Conservation (phyloP, 2,113 vertebrate species). For the Hystrix brachyura region DNA sequence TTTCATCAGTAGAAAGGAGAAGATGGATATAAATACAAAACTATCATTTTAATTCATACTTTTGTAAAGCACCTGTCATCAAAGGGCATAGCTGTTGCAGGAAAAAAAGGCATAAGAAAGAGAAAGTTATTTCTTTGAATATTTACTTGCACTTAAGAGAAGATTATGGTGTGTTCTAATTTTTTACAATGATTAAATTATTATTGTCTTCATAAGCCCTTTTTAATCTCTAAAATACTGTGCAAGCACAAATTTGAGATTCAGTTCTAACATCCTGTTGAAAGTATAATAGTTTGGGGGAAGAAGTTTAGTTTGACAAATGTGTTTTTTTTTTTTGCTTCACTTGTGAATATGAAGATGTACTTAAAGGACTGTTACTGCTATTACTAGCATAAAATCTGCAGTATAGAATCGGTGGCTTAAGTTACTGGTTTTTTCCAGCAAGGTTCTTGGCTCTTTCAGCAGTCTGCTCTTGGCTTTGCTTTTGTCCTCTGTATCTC, state of each 20-base stretch:
- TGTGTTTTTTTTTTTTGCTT: not conserved
- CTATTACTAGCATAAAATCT: not conserved
- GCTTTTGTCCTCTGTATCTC: not conserved
- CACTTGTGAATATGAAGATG: not conserved
- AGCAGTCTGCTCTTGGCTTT: not conserved
- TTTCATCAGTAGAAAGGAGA: not conserved
- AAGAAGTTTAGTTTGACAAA: slow-evolving; percentile 10
- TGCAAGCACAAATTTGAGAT: slow-evolving; percentile 31
- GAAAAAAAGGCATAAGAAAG: not conserved
- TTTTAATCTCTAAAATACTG: slow-evolving; percentile 20
- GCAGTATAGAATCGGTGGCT: not conserved
- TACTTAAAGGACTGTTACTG: not conserved
- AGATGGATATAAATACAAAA: not conserved
- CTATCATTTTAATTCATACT: not conserved
- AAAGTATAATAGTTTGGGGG: not conserved
- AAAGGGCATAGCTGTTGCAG: not conserved
- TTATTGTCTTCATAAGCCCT: not conserved
- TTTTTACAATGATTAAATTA: slow-evolving; percentile 22
- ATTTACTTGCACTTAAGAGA: not conserved
- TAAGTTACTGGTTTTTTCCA: not conserved
- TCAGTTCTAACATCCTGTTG: not conserved
- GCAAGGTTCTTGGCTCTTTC: slow-evolving; percentile 2
- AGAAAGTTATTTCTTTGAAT: not conserved
- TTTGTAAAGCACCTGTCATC: not conserved
- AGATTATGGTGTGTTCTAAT: not conserved